Percentiles rank a stretch among this genome's conserved stretches.
Evolutionary conservation across 2,888 invertebrate genomes (phyloP).

Genomic region (Amiota minor): DNA sequence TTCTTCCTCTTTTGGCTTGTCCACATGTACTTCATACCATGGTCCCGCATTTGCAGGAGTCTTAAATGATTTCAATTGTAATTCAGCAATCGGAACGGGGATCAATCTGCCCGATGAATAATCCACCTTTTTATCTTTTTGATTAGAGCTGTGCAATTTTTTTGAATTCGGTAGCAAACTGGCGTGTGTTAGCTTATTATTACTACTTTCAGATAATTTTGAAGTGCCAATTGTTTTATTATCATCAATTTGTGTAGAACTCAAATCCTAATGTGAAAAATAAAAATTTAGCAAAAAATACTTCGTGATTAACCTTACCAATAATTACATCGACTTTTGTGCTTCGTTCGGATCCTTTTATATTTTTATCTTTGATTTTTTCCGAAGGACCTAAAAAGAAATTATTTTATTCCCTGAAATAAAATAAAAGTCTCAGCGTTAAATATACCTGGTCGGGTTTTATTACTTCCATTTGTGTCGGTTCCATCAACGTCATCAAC

Average conservation of each 20-base stretch:
- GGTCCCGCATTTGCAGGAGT: slow-evolving; percentile 42
- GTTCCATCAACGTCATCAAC: slow-evolving; percentile 31
- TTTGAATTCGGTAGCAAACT: slow-evolving; percentile 26
- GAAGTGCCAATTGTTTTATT: slow-evolving; percentile 63
- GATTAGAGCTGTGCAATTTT: slow-evolving; percentile 37
- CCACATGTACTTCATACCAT: slow-evolving; percentile 52
- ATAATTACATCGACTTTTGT: slow-evolving; percentile 54
- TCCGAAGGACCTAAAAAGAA: neutral
- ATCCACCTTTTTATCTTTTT: slow-evolving; percentile 32
- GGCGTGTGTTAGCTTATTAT: slow-evolving; percentile 40
- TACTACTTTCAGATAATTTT: slow-evolving; percentile 55
- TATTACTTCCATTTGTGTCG: slow-evolving; percentile 33
- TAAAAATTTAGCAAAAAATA: slow-evolving; percentile 49
- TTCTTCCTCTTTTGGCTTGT: slow-evolving; percentile 7
- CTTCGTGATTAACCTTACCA: slow-evolving; percentile 56
- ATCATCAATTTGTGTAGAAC: slow-evolving; percentile 57
- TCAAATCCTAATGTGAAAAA: slow-evolving; percentile 57
- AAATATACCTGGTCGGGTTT: slow-evolving; percentile 18
- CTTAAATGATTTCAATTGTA: slow-evolving; percentile 62
- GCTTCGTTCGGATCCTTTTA: slow-evolving; percentile 34
- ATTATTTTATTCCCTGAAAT: too few relatives aligned
- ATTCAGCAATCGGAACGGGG: slow-evolving; percentile 58
- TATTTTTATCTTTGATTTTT: neutral
- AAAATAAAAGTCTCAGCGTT: too few relatives aligned
- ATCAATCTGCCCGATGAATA: slow-evolving; percentile 46